phyloP scores from a whole-genome alignment of 2,113 vertebrate genomes.

The Oceanites oceanicus region DNA sequence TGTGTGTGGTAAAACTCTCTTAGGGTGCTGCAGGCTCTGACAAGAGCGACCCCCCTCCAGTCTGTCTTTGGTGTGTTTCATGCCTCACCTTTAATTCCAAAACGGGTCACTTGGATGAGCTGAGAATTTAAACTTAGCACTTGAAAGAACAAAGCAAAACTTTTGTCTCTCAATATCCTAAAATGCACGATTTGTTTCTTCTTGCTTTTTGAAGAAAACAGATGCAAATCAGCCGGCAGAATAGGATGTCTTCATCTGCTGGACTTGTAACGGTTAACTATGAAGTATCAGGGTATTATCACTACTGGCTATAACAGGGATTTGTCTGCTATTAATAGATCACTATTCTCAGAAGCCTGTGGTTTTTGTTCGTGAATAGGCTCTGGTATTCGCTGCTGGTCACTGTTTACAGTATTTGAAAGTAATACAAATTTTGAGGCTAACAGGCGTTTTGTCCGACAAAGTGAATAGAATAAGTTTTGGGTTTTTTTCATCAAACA shows the following conservation, averaged over 20 bases:
- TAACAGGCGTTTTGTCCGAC: neutral
- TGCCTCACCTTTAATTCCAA: neutral
- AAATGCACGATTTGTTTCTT: neutral
- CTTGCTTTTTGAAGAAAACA: neutral
- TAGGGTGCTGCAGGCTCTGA: slow-evolving; percentile 45
- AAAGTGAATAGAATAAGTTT: neutral
- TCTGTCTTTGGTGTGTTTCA: neutral
- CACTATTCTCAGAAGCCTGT: slow-evolving; percentile 34
- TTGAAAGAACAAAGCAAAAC: neutral
- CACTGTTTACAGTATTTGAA: slow-evolving; percentile 44
- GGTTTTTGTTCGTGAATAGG: slow-evolving; percentile 40
- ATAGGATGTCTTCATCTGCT: neutral
- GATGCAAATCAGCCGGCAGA: neutral
- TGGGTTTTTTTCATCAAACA: neutral
- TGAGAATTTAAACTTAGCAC: neutral
- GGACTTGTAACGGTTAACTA: slow-evolving; percentile 61
- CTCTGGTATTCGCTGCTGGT: slow-evolving; percentile 41
- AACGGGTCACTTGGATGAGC: neutral
- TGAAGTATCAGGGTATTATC: slow-evolving; percentile 55
- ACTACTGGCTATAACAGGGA: slow-evolving; percentile 58
- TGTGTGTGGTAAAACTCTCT: slow-evolving; percentile 89
- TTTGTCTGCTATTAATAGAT: slow-evolving; percentile 78
- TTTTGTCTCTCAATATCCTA: neutral
- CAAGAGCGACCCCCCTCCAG: neutral
- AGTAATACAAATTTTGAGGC: neutral